A percentile compares a stretch with the other conserved stretches of the same genome.
Evolutionary conservation across 2,888 invertebrate species (phyloP).

Genomic region (Xestia ashworthii): DNA sequence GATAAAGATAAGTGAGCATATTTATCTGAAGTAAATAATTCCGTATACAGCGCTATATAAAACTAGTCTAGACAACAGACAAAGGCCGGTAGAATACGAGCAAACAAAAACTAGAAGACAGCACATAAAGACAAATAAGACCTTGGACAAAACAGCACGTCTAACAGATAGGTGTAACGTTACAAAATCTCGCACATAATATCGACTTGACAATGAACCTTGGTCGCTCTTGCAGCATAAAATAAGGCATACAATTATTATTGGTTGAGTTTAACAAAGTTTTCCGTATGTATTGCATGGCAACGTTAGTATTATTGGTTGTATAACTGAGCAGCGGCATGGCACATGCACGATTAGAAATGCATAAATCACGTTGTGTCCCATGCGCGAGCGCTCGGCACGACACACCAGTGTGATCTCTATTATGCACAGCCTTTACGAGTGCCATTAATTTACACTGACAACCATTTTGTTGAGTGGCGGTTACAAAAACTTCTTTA

Average conservation of each 20-base stretch:
- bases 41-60: conserved; percentile 24
- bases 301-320: conserved; percentile 70
- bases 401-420: conserved; percentile 70
- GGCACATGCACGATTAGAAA: conserved; percentile 79
- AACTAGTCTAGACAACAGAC: conserved; percentile 44
- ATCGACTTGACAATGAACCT: conserved; percentile 67
- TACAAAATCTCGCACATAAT: conserved; percentile 64
- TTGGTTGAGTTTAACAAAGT: conserved; percentile 56
- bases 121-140: conserved; percentile 49
- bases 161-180: conserved; percentile 61
- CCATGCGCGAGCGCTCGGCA: conserved; percentile 74
- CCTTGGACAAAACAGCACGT: conserved; percentile 52
- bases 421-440: conserved; percentile 66
- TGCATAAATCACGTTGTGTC: conserved; percentile 80
- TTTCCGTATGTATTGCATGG: conserved; percentile 63
- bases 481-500: conserved; percentile 35
- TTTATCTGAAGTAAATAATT: conserved; percentile 39
- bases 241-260: conserved; percentile 57
- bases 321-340: conserved; percentile 69
- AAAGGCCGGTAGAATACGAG: conserved; percentile 44
- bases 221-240: conserved; percentile 50
- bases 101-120: conserved; percentile 54
- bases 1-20: conserved; percentile 23
- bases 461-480: conserved; percentile 49
- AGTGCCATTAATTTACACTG: conserved; percentile 54